Conservation (phyloP, 2,113 vertebrate genomes). For the Penelope pileata region DNA sequence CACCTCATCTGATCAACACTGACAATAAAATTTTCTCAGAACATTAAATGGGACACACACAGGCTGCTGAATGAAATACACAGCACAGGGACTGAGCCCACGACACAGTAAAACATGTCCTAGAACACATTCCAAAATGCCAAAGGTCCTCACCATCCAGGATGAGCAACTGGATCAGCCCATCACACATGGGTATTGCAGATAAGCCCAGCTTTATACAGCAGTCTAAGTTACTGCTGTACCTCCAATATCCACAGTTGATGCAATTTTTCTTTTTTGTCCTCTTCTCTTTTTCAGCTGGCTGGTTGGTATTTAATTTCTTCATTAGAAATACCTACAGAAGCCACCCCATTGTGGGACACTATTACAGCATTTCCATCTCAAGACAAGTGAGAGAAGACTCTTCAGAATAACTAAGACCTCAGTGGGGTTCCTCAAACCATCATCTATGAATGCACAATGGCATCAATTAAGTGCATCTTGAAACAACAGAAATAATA, state of each 20-base stretch:
- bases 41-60: neutral
- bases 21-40: neutral
- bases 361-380: conserved; percentile 14
- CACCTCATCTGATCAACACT: neutral
- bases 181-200: neutral
- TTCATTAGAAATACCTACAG: conserved; percentile 12
- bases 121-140: neutral
- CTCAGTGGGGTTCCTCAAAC: conserved; percentile 18
- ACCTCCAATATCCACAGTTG: neutral
- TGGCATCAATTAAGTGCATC: conserved; percentile 6
- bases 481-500: neutral
- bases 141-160: neutral
- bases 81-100: neutral
- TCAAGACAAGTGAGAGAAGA: neutral
- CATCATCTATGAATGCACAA: conserved; percentile 27
- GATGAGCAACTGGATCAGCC: neutral
- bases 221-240: neutral
- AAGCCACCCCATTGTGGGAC: neutral
- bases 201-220: neutral
- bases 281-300: neutral
- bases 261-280: neutral
- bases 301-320: conserved; percentile 31
- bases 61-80: neutral
- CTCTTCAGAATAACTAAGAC: conserved; percentile 24
- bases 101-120: neutral